Evolutionary conservation across 92 coral and sea anemone genomes (phyloP), one percentile per base, ranked within the genome.

Genomic region (Palythoa heliodiscus): DNA sequence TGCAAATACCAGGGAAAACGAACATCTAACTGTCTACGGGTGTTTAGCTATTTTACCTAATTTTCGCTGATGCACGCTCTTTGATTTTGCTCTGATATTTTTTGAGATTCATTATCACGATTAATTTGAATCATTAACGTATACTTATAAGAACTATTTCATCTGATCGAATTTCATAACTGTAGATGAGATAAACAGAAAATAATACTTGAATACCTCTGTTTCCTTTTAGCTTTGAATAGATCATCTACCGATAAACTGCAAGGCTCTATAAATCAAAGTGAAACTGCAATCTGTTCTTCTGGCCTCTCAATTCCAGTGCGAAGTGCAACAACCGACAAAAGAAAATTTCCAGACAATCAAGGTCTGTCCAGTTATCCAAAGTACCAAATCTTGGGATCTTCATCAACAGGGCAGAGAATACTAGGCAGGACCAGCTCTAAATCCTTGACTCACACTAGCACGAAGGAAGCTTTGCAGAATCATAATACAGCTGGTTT

Each of bases 221-320:
- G 25, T 74, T 74, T 74, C 78, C 22, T 74, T 38, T 29, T 29
- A 77, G 83, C 20, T 19, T 25, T 77, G 70, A 60, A 40, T n/a
- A 47, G 5, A 37, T 38, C 16, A 20, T 13, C 50, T 2, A 17
- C 47, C 20, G 25, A 77, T 58, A 55, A 55, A 3, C 35, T 40
- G 8, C 54, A 16, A 15, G 13, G 11, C 13, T 58, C 6, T 48
- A 17, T 14, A 22, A 58, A 58, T 35, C 83, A 39, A 58, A 37
- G 16, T 29, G 54, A 20, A 54, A 15, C 52, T 37, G 7, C 22
- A 5, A 5, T 47, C 70, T 50, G 43, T 13, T 16, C 71, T 17
- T 35, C 83, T 37, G 29, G 70, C 17, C 70, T 20, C 15, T 11
- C 25, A 48, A 11, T 11, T 39, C 83, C 83, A 58, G 17, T 22